Conservation (phyloP, 2,113 vertebrate genomes). For the Castor canadensis region DNA sequence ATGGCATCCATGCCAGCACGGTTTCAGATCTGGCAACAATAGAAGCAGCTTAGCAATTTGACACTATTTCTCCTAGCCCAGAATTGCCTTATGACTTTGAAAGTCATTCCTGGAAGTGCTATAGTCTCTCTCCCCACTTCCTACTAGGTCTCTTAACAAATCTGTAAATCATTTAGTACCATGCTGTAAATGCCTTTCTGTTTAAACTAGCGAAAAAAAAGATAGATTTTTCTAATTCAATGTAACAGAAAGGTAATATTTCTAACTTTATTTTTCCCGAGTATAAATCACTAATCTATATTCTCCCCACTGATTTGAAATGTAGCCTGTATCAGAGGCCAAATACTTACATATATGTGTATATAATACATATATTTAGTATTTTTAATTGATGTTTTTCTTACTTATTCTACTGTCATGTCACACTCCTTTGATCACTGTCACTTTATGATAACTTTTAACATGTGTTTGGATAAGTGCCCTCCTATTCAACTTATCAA, state of each 20-base stretch:
- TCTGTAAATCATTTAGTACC: neutral
- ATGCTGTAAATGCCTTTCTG: neutral
- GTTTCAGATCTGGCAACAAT: neutral
- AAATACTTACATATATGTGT: neutral
- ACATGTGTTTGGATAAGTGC: conserved; percentile 6
- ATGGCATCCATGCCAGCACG: neutral
- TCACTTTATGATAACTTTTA: conserved; percentile 23
- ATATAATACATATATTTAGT: too few relatives aligned
- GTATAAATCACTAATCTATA: neutral
- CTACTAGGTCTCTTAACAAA: neutral
- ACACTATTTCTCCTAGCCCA: neutral
- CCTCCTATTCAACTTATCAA: neutral
- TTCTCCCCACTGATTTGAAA: conserved; percentile 28
- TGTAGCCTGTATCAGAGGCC: neutral
- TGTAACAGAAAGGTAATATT: neutral
- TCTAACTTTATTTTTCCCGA: conserved; percentile 40
- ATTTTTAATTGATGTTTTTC: neutral
- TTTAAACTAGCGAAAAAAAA: conserved; percentile 16
- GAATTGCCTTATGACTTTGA: neutral
- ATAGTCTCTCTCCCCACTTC: too few relatives aligned
- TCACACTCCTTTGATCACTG: neutral
- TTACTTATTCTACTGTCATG: neutral
- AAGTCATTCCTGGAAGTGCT: neutral
- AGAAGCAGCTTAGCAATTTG: neutral
- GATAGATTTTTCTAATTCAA: neutral